These are phyloP conservation scores for Sminthurinus signatus DNA, from an alignment of 1,140 invertebrate genomes.

Conservation along the genomic window DNA sequence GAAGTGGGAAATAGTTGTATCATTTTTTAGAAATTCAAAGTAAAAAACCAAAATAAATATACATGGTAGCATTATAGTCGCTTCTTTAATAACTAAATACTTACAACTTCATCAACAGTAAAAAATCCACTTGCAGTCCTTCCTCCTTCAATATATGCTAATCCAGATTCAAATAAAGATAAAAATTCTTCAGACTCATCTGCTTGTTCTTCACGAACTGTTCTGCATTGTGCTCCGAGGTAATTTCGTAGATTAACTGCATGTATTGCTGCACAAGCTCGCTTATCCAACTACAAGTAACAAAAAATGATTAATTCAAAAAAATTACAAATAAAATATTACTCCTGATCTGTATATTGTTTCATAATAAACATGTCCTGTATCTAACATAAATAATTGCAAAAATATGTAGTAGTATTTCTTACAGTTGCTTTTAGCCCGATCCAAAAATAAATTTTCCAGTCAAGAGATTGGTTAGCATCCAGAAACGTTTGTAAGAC, in stretches of 20 bases:
- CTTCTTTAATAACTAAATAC: slow-evolving; percentile 17
- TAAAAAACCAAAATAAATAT: slow-evolving; percentile 7
- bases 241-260: slow-evolving; percentile 96
- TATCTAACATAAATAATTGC: neutral
- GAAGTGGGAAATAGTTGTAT: too few relatives aligned
- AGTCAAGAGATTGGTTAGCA: slow-evolving; percentile 70
- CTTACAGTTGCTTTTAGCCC: slow-evolving; percentile 87
- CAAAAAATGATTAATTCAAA: slow-evolving; percentile 15
- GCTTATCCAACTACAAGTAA: slow-evolving; percentile 78
- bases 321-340: neutral
- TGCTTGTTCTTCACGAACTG: slow-evolving; percentile 91
- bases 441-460: slow-evolving; percentile 99
- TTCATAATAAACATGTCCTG: too few relatives aligned
- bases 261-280: slow-evolving; percentile 97
- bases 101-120: slow-evolving; percentile 86
- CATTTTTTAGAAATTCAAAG: too few relatives aligned
- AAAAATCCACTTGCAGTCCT: slow-evolving; percentile 95
- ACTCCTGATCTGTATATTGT: too few relatives aligned
- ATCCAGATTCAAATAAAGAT: slow-evolving; percentile 79
- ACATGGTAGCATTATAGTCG: neutral
- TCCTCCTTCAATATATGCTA: slow-evolving; percentile 96
- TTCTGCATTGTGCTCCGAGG: slow-evolving; percentile 90
- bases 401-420: slow-evolving; percentile 31
- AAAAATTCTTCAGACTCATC: slow-evolving; percentile 97
- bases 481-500: slow-evolving; percentile 86